phyloP scores from a whole-genome alignment of 2,797 vertebrate genomes.

The Scolopax bukidnonensis region DNA sequence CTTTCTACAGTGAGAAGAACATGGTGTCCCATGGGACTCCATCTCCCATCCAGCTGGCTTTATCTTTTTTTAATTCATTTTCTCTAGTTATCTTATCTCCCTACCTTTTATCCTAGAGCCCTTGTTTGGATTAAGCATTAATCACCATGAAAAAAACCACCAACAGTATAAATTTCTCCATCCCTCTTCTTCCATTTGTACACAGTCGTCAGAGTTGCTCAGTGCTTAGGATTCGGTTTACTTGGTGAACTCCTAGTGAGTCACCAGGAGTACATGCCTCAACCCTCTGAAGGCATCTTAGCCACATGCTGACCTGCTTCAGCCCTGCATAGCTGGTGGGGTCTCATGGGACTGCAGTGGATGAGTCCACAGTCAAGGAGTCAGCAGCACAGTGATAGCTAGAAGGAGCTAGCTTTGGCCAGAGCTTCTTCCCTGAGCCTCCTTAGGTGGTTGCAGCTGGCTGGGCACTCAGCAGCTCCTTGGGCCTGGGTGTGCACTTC shows the following conservation, averaged over 20 bases:
- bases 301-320: not conserved
- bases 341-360: not conserved
- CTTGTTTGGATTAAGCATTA: not conserved
- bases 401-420: not conserved
- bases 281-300: not conserved
- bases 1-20: not conserved
- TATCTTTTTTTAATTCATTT: not conserved
- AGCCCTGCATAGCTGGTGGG: not conserved
- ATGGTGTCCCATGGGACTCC: not conserved
- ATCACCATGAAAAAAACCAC: not conserved
- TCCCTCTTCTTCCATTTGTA: not conserved
- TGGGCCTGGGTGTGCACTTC: not conserved
- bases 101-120: not conserved
- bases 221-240: not conserved
- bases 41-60: not conserved
- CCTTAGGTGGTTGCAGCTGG: not conserved
- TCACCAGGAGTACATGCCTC: not conserved
- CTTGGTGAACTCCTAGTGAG: constrained; percentile 1
- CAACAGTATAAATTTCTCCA: not conserved
- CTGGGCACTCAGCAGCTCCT: not conserved
- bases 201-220: not conserved
- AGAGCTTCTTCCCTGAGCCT: not conserved
- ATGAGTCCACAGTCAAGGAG: not conserved
- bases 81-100: not conserved
- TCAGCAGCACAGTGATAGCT: not conserved